These are phyloP conservation scores for Lycocorax pyrrhopterus DNA, from an alignment of 2,113 vertebrate species.

Conservation along the genomic window DNA sequence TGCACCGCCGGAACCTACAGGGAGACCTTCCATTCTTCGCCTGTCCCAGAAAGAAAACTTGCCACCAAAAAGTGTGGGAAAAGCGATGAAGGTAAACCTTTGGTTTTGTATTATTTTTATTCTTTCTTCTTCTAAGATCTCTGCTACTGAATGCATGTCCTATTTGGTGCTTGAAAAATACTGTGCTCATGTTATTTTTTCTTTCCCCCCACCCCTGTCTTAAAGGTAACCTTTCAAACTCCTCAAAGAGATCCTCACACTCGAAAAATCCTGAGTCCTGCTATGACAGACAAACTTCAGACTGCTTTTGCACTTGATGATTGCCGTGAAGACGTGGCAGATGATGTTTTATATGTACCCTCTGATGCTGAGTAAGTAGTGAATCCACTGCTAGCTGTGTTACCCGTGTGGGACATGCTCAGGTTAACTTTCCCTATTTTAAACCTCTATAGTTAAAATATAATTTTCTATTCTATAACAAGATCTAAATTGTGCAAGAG, in stretches of 20 bases:
- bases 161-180: not conserved
- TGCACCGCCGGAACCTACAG: conserved; percentile 71
- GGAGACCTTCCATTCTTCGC: conserved; percentile 83
- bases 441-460: not conserved
- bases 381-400: not conserved
- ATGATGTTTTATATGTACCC: not conserved
- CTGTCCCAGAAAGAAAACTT: conserved; percentile 87
- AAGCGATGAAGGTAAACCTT: conserved; percentile 72
- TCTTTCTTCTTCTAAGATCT: not conserved
- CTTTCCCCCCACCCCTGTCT: not conserved
- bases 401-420: not conserved
- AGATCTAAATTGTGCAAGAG: not conserved
- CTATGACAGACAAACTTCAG: conserved; percentile 57
- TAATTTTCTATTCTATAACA: not conserved
- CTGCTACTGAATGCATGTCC: not conserved
- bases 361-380: conserved; percentile 54
- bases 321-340: conserved; percentile 4
- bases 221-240: conserved; percentile 92
- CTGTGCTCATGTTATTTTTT: not conserved
- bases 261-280: conserved; percentile 82
- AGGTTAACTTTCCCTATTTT: not conserved
- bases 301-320: conserved; percentile 46
- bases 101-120: not conserved
- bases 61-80: conserved; percentile 71
- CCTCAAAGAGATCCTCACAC: conserved; percentile 88